Evolutionary conservation across 2,888 invertebrate species (phyloP).

Genomic region (Limenitis camilla): DNA sequence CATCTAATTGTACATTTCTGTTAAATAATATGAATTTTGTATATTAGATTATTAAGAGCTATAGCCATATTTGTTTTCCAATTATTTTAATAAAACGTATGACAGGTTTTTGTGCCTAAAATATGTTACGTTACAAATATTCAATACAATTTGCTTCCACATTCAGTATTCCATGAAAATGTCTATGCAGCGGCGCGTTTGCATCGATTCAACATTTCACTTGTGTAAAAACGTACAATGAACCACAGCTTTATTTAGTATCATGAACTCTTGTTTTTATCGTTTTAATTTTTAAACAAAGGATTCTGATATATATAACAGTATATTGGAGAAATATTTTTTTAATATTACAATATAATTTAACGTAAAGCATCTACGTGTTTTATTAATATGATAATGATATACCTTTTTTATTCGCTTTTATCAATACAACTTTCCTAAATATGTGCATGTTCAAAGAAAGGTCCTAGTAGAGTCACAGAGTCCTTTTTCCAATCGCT

Average conservation of each 20-base stretch:
- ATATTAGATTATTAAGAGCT: too few relatives aligned
- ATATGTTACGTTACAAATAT: slow-evolving; percentile 8
- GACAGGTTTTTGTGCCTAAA: not conserved
- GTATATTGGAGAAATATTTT: too few relatives aligned
- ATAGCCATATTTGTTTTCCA: not conserved
- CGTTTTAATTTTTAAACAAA: too few relatives aligned
- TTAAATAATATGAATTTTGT: too few relatives aligned
- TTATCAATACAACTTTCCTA: not conserved
- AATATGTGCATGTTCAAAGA: not conserved
- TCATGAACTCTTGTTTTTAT: not conserved
- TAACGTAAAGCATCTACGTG: too few relatives aligned
- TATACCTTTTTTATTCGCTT: too few relatives aligned
- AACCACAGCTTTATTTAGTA: slow-evolving; percentile 5
- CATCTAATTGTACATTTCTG: too few relatives aligned
- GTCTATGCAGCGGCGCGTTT: slow-evolving; percentile 12
- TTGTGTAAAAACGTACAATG: slow-evolving; percentile 15
- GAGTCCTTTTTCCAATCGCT: not conserved
- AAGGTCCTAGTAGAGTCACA: not conserved
- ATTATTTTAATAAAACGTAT: not conserved
- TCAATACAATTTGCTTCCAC: slow-evolving; percentile 11
- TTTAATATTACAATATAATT: too few relatives aligned
- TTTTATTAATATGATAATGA: too few relatives aligned
- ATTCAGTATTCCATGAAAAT: slow-evolving; percentile 8
- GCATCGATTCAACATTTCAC: slow-evolving; percentile 16
- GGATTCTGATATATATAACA: too few relatives aligned